Percentiles rank a stretch among this genome's conserved stretches.
These are phyloP conservation scores for Macrotrachela quadricornifera DNA, from an alignment of 1,140 invertebrate genomes.

Conservation along the genomic window DNA sequence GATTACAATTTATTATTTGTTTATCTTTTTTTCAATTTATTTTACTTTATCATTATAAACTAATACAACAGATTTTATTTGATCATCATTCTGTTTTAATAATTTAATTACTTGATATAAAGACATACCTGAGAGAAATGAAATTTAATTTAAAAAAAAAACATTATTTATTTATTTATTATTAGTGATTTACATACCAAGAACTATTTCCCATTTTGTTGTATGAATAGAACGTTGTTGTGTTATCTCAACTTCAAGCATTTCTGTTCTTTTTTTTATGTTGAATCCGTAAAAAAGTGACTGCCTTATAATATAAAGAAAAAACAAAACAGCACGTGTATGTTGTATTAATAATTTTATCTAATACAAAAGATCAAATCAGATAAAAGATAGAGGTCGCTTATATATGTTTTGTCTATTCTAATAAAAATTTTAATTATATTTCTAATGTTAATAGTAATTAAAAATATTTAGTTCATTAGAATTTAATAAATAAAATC, in stretches of 20 bases:
- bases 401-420: no score
- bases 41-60: conserved; percentile 8
- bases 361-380: no score
- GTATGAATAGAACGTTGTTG: not conserved
- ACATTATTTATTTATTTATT: not conserved
- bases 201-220: conserved; percentile 6
- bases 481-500: no score
- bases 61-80: conserved; percentile 2
- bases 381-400: no score
- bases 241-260: conserved; percentile 6
- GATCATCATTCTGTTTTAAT: conserved; percentile 2
- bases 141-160: not conserved
- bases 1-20: not conserved
- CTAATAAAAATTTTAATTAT: no score
- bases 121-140: not conserved
- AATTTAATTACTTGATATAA: conserved; percentile 7
- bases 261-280: not conserved
- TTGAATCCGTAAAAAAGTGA: no score
- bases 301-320: no score
- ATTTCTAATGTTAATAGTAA: no score
- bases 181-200: not conserved
- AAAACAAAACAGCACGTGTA: no score
- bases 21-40: not conserved
- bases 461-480: no score
- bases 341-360: no score